phyloP scores from a whole-genome alignment of 2,113 vertebrate species.

The Lepisosteus oculatus region DNA sequence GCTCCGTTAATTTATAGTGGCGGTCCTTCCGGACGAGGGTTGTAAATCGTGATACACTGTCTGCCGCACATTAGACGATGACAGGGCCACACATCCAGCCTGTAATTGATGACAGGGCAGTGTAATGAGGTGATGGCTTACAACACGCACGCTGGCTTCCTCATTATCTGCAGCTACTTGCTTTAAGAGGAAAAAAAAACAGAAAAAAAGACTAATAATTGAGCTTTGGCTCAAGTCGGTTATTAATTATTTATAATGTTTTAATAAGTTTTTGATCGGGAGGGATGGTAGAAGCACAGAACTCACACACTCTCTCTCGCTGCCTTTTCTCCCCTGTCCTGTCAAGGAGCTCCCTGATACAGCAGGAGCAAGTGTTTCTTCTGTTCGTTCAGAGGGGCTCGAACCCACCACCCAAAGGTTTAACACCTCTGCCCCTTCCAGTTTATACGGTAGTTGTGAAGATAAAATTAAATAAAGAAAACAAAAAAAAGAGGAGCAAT shows the following conservation, averaged over 20 bases:
- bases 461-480: too few species aligned
- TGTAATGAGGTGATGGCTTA: slow-evolving; percentile 60
- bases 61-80: slow-evolving; percentile 44
- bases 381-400: too few species aligned
- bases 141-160: slow-evolving; percentile 43
- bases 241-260: slow-evolving; percentile 58
- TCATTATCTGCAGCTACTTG: slow-evolving; percentile 48
- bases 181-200: slow-evolving; percentile 41
- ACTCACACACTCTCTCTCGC: neutral
- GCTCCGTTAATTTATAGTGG: slow-evolving; percentile 14
- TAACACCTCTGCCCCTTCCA: too few species aligned
- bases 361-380: too few species aligned
- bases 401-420: too few species aligned
- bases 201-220: slow-evolving; percentile 43
- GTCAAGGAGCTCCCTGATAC: too few species aligned
- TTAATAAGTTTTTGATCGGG: slow-evolving; percentile 47
- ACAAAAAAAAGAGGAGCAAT: too few species aligned
- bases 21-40: slow-evolving; percentile 18
- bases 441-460: too few species aligned
- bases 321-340: neutral
- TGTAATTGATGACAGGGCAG: slow-evolving; percentile 50
- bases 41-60: slow-evolving; percentile 43
- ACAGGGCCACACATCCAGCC: slow-evolving; percentile 43
- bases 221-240: slow-evolving; percentile 39
- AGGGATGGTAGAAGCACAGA: slow-evolving; percentile 24